phyloP scores from a whole-genome alignment of 2,888 invertebrate species.

The Deroplatys truncata region DNA sequence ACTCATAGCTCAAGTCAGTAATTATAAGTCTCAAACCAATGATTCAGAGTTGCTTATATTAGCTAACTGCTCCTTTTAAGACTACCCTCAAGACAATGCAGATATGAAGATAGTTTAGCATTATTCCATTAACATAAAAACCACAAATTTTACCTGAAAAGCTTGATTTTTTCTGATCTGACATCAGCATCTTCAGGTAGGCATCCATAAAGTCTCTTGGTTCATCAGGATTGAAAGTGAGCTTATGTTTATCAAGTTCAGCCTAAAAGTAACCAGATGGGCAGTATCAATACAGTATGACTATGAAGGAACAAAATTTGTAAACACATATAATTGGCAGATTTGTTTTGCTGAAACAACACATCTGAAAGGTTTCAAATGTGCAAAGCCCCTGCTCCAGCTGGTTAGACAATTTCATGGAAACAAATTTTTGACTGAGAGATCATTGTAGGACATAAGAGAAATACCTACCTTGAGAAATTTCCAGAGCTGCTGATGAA shows the following conservation, averaged over 20 bases:
- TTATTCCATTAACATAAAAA: background rate
- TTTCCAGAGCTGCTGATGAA: constrained; percentile 66
- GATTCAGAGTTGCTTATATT: no score
- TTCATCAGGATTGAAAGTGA: constrained; percentile 53
- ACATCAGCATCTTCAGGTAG: constrained; percentile 64
- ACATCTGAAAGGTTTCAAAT: background rate
- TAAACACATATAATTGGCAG: no score
- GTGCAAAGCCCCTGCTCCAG: background rate
- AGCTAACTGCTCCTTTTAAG: no score
- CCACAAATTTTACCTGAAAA: constrained; percentile 44
- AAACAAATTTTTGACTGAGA: background rate
- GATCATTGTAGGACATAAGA: background rate
- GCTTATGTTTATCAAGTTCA: constrained; percentile 68
- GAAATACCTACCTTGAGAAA: constrained; percentile 53
- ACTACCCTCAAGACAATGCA: background rate
- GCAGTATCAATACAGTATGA: background rate
- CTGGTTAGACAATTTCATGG: no score
- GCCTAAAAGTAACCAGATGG: constrained; percentile 41
- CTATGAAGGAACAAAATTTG: no score
- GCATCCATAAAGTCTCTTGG: constrained; percentile 79
- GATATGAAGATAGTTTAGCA: background rate
- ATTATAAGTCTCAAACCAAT: no score
- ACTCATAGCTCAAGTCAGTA: no score
- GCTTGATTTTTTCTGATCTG: constrained; percentile 51
- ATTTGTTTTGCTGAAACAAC: background rate